Percentiles rank a stretch among this genome's conserved stretches.
phyloP scores from a whole-genome alignment of 2,113 vertebrate genomes.

The Haliaeetus leucogaster region DNA sequence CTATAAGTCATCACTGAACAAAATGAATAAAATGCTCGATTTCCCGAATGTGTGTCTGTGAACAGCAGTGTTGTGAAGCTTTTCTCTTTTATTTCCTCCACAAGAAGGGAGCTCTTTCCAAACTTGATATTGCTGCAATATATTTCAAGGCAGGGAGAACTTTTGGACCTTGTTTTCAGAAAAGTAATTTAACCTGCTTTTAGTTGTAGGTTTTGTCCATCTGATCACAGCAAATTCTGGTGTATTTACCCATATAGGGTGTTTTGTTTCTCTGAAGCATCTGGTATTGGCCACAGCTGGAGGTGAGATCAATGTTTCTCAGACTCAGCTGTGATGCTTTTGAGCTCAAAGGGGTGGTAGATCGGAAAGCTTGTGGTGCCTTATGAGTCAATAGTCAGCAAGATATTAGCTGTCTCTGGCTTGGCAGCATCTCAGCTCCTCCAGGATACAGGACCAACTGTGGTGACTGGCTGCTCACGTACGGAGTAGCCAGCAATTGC shows the following conservation, averaged over 20 bases:
- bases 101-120: background rate
- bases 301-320: constrained; percentile 13
- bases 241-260: background rate
- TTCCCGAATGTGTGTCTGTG: background rate
- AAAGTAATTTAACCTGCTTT: background rate
- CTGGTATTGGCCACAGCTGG: background rate
- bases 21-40: background rate
- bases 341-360: background rate
- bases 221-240: background rate
- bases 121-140: background rate
- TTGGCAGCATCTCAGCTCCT: background rate
- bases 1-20: background rate
- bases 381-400: background rate
- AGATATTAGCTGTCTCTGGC: background rate
- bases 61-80: background rate
- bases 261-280: background rate
- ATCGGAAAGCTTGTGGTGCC: background rate
- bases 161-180: background rate
- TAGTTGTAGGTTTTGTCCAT: background rate
- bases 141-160: background rate
- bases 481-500: background rate
- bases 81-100: background rate
- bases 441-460: background rate
- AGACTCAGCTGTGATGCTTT: background rate
- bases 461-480: background rate